These are phyloP conservation scores for Ptychoptera contaminata DNA, from an alignment of 2,888 invertebrate species.

Conservation along the genomic window DNA sequence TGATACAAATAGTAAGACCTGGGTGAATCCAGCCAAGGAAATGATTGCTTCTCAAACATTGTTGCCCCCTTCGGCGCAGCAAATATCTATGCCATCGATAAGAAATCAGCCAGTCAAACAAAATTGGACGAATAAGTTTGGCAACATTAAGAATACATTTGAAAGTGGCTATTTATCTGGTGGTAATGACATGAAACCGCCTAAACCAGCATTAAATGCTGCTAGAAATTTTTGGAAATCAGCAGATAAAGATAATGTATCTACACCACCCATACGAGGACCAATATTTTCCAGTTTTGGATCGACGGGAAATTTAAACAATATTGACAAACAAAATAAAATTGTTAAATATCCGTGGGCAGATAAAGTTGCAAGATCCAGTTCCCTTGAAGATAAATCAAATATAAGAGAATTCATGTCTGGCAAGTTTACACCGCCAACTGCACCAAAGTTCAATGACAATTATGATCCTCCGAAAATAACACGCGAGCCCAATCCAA, in stretches of 20 bases:
- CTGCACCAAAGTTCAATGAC: background rate
- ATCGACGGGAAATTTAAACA: background rate
- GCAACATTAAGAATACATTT: constrained; percentile 67
- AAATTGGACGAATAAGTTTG: constrained; percentile 72
- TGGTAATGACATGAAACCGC: constrained; percentile 17
- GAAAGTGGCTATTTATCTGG: constrained; percentile 34
- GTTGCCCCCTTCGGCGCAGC: too few species aligned
- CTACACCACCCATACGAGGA: too few species aligned
- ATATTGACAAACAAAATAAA: constrained; percentile 20
- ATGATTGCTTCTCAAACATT: too few species aligned
- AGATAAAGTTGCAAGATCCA: constrained; percentile 18
- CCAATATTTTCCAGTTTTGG: background rate
- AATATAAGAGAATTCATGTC: background rate
- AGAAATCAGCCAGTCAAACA: constrained; percentile 7
- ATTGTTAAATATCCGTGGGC: constrained; percentile 32
- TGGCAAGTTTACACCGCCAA: background rate
- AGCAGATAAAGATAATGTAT: constrained; percentile 26
- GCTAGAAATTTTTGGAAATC: constrained; percentile 46
- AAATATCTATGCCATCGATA: too few species aligned
- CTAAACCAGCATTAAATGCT: constrained; percentile 32
- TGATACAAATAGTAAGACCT: constrained; percentile 27
- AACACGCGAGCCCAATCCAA: background rate
- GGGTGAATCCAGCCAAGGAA: too few species aligned
- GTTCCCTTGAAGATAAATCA: background rate
- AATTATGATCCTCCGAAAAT: background rate